Percentiles rank a stretch among this genome's conserved stretches.
phyloP scores from a whole-genome alignment of 2,113 vertebrate genomes.

The Pica pica region DNA sequence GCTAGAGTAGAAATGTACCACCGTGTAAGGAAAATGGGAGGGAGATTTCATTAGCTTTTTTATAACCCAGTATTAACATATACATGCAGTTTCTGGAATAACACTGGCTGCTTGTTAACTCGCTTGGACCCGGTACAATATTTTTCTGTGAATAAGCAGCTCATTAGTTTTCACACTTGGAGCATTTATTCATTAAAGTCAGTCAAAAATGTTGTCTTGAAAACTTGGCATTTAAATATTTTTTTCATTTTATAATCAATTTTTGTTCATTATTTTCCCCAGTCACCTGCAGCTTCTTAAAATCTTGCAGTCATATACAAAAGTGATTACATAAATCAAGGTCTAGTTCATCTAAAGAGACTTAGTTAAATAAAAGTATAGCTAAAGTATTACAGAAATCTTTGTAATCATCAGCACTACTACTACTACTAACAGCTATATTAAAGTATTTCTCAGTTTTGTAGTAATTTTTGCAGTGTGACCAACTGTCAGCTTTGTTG shows the following conservation, averaged over 20 bases:
- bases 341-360: neutral
- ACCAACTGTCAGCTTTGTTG: neutral
- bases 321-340: neutral
- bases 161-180: neutral
- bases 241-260: neutral
- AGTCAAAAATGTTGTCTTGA: neutral
- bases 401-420: neutral
- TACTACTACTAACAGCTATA: neutral
- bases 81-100: neutral
- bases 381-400: neutral
- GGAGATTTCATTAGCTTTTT: neutral
- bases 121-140: neutral
- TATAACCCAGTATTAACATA: neutral
- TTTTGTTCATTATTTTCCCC: neutral
- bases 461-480: neutral
- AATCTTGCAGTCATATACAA: neutral
- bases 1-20: neutral
- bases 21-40: neutral
- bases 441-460: neutral
- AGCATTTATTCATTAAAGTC: neutral
- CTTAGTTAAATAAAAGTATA: neutral
- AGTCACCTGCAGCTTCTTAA: neutral
- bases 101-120: neutral
- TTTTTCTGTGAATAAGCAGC: neutral
- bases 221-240: neutral